These are phyloP conservation scores for Erythrocercus mccallii DNA, from an alignment of 2,113 vertebrate species.

Conservation along the genomic window DNA sequence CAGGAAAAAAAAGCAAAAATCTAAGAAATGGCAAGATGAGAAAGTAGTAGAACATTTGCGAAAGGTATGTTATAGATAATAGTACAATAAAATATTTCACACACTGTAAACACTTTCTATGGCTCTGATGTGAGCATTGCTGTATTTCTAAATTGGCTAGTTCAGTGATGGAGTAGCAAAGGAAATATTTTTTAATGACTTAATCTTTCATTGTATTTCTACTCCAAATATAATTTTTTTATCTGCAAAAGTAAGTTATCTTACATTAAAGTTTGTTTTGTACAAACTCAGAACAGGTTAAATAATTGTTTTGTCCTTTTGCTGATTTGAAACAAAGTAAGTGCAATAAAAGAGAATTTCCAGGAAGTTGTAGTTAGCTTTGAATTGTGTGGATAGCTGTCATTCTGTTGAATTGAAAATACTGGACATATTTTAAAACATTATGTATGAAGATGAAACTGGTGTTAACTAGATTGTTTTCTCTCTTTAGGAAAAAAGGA, in stretches of 20 bases:
- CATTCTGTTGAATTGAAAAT: neutral
- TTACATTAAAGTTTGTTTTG: neutral
- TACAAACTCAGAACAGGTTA: neutral
- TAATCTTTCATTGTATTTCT: neutral
- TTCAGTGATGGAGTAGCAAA: neutral
- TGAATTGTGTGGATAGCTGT: neutral
- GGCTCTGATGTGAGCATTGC: neutral
- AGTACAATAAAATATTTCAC: neutral
- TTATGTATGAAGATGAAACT: neutral
- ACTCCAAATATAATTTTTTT: neutral
- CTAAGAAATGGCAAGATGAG: constrained; percentile 23
- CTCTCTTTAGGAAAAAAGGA: constrained; percentile 25
- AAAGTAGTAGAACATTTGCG: neutral
- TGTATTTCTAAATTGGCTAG: neutral
- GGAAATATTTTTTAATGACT: neutral
- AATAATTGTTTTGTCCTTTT: neutral
- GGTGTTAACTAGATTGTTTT: neutral
- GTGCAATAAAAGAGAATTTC: neutral
- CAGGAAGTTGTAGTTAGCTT: neutral
- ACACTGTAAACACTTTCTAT: neutral
- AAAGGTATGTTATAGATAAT: neutral
- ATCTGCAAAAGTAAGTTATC: neutral
- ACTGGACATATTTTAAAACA: neutral
- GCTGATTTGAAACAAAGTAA: neutral
- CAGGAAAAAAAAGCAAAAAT: constrained; percentile 76